A percentile compares a stretch with the other conserved stretches of the same genome.
phyloP scores from a whole-genome alignment of 2,113 vertebrate species.

The Melospiza melodia region DNA sequence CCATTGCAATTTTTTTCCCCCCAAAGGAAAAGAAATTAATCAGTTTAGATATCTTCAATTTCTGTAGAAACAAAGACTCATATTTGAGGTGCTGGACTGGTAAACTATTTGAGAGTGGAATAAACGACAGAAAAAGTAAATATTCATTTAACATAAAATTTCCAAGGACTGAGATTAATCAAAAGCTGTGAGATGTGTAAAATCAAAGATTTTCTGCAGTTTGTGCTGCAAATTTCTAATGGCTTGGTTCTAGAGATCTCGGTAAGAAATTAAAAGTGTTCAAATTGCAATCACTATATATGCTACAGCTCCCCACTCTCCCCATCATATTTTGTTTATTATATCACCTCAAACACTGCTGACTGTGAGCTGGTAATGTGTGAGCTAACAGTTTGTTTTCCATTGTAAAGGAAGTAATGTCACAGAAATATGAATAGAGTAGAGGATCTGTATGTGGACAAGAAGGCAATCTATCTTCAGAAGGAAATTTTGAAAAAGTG shows the following conservation, averaged over 20 bases:
- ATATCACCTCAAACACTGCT: neutral
- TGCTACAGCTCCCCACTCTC: fast-evolving
- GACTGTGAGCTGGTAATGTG: neutral
- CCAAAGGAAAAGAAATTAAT: neutral
- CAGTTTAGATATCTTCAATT: neutral
- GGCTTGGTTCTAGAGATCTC: neutral
- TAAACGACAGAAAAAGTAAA: neutral
- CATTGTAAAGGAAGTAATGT: neutral
- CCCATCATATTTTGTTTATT: neutral
- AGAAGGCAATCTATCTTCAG: neutral
- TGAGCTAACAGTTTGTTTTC: neutral
- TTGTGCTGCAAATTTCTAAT: neutral
- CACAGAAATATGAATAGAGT: neutral
- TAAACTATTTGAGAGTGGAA: neutral
- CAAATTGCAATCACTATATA: neutral
- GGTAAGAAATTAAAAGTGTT: neutral
- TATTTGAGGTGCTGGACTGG: neutral
- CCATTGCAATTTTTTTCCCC: neutral
- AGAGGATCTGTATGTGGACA: neutral
- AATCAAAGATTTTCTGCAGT: neutral
- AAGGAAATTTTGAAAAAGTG: neutral
- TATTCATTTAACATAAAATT: neutral
- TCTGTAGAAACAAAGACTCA: neutral
- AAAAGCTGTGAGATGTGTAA: neutral
- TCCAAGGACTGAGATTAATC: neutral